These are phyloP conservation scores for Atethmia centrago DNA, from an alignment of 2,888 invertebrate genomes.

Conservation along the genomic window DNA sequence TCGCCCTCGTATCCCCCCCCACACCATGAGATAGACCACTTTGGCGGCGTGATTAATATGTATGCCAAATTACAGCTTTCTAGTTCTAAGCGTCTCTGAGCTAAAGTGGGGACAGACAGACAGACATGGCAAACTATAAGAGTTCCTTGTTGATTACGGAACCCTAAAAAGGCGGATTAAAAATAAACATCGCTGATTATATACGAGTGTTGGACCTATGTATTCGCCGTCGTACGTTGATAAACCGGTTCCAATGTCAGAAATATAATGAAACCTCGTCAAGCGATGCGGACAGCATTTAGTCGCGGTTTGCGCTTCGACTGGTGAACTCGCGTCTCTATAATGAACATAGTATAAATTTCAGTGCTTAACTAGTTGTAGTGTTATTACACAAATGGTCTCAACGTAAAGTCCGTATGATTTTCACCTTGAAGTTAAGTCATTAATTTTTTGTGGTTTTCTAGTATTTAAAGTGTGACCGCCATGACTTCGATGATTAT, in stretches of 20 bases:
- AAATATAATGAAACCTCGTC: slow-evolving; percentile 60
- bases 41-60: too few relatives aligned
- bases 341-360: slow-evolving; percentile 52
- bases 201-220: slow-evolving; percentile 19
- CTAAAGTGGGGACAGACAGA: too few relatives aligned
- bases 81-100: too few relatives aligned
- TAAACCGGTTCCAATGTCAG: slow-evolving; percentile 72
- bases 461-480: slow-evolving; percentile 74
- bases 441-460: slow-evolving; percentile 74
- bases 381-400: slow-evolving; percentile 63
- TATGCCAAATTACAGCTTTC: too few relatives aligned
- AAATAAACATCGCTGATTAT: slow-evolving; percentile 42
- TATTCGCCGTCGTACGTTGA: slow-evolving; percentile 60
- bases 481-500: slow-evolving; percentile 79
- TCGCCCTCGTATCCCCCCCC: too few relatives aligned
- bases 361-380: slow-evolving; percentile 53
- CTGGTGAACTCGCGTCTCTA: slow-evolving; percentile 63
- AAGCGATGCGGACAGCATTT: slow-evolving; percentile 51
- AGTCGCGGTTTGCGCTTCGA: slow-evolving; percentile 68
- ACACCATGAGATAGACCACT: too few relatives aligned
- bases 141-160: too few relatives aligned
- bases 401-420: slow-evolving; percentile 61
- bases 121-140: too few relatives aligned
- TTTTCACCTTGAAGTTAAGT: slow-evolving; percentile 75
- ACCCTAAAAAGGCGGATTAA: slow-evolving; percentile 12